Base-by-base conservation (phyloP, 2,888 invertebrate species). In the Panorpa germanica region DNA sequence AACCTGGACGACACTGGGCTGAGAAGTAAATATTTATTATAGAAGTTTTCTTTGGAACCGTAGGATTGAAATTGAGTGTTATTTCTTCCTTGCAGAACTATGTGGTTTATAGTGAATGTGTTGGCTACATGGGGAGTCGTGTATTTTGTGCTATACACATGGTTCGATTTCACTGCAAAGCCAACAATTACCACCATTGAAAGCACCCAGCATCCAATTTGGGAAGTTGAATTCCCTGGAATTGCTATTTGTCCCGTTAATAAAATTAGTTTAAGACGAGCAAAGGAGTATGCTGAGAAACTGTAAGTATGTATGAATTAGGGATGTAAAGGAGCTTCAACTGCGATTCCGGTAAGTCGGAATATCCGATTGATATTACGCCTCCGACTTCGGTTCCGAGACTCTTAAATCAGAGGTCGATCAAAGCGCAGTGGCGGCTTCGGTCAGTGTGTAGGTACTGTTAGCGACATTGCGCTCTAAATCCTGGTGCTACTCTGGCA, bases 221-320 rank as follows among this genome's bases (percentile, higher is more conserved):
- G 49, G 2, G 40, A 59, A 3, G 55, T 68, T 1, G 55, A 61
- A 32, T 67, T 65, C 42, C 68, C 69, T 2, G 67, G 60, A 0
- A 45, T 69, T 1, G 60, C 61, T 2, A 39, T 70, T 4, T 69
- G 69, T 39, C 61, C 57, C 36, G 41, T 57, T 12, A 69, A 69
- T 39, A 57, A 62, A 38, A 60, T 70, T 21, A 67, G 67, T 41
- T 50, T 41, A 30, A 50, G 44, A 18, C 51, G 53, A 13, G 46
- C 59, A 9, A 34, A 40, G 5, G 33, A 43, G 6, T 41, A 51
- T 5, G 53, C 60, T 2, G 31, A 39, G n/a, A 37, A 45, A 28
- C 37, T 59, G 63, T 65, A 44, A 50, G 55, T 52, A 17, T 16
- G 13, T 32, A 10, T 22, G 24, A 33, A 28, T 12, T 23, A 14